These are phyloP conservation scores for Gastrophysa polygoni DNA, from an alignment of 2,888 invertebrate genomes.

Conservation along the genomic window DNA sequence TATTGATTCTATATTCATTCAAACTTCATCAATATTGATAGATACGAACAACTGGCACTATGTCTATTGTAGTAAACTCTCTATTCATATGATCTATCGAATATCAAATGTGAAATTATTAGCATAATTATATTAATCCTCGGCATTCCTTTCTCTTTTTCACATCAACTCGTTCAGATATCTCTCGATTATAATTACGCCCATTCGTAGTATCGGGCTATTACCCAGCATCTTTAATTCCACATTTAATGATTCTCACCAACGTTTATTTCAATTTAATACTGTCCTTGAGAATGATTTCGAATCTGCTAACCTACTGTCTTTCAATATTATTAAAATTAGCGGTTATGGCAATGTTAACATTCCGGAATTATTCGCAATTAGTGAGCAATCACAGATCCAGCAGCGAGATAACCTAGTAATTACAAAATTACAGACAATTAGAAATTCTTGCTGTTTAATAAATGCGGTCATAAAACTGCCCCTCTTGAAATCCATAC, in stretches of 20 bases:
- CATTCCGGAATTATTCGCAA: conserved; percentile 21
- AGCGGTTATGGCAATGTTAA: conserved; percentile 25
- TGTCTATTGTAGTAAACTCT: too few relatives aligned
- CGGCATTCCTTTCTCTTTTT: neutral
- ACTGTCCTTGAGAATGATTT: conserved; percentile 24
- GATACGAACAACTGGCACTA: too few relatives aligned
- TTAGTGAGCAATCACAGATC: conserved; percentile 24
- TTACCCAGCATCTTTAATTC: conserved; percentile 15
- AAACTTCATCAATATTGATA: too few relatives aligned
- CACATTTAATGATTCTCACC: conserved; percentile 18
- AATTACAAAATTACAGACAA: conserved; percentile 29
- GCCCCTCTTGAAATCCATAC: too few relatives aligned
- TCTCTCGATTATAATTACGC: conserved; percentile 8
- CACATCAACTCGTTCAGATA: neutral
- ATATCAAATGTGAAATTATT: too few relatives aligned
- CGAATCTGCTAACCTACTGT: conserved; percentile 19
- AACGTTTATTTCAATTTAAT: conserved; percentile 26
- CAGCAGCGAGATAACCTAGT: conserved; percentile 17
- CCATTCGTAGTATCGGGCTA: conserved; percentile 11
- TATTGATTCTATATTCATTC: too few relatives aligned
- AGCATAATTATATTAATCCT: too few relatives aligned
- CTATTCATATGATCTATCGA: too few relatives aligned
- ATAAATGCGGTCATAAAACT: neutral
- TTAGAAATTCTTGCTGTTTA: conserved; percentile 18
- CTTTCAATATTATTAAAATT: conserved; percentile 24